phyloP scores from a whole-genome alignment of 2,797 vertebrate genomes.

The Coccyzus lansbergi region DNA sequence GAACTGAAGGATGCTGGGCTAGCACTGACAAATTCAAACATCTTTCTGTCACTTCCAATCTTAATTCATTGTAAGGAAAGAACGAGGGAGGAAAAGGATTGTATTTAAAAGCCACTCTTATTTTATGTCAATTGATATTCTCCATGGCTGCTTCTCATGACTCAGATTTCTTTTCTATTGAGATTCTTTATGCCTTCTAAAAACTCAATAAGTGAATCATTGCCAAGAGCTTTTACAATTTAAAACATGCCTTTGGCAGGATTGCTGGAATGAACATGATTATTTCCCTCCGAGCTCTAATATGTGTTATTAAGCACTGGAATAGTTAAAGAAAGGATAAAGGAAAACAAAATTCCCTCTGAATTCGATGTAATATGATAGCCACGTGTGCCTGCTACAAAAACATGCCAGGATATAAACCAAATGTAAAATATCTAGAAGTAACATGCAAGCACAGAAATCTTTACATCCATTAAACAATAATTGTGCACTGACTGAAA shows the following conservation, averaged over 20 bases:
- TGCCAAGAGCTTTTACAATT: neutral
- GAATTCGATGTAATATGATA: neutral
- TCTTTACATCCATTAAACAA: neutral
- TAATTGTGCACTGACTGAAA: neutral
- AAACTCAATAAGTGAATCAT: neutral
- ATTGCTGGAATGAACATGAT: neutral
- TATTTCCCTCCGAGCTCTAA: conserved; percentile 21
- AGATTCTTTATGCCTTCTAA: neutral
- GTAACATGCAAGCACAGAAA: neutral
- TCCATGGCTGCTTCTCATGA: neutral
- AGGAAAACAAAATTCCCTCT: neutral
- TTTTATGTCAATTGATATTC: neutral
- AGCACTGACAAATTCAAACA: neutral
- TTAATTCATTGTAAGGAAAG: neutral
- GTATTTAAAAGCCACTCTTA: neutral
- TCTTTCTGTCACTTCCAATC: neutral
- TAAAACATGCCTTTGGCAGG: neutral
- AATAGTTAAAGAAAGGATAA: neutral
- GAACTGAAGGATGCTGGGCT: neutral
- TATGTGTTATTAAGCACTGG: neutral
- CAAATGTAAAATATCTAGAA: neutral
- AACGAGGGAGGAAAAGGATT: neutral
- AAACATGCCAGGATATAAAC: neutral
- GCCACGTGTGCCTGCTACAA: neutral
- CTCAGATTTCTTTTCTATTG: neutral